Percentiles rank a stretch among this genome's conserved stretches.
Evolutionary conservation across 1,140 invertebrate species (phyloP).

Genomic region (Drosophila seguyi): DNA sequence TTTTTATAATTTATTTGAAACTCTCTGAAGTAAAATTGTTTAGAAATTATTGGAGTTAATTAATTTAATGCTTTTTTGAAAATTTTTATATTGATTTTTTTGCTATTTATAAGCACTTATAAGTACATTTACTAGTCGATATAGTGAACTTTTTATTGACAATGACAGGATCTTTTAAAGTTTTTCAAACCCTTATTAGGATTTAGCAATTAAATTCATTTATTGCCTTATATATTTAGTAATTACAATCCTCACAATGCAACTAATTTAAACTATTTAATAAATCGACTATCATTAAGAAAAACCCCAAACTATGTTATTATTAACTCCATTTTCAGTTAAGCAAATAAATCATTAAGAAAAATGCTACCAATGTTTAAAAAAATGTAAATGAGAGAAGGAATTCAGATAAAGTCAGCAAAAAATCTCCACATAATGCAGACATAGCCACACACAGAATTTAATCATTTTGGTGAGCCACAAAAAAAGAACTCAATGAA

Average conservation of each 20-base stretch:
- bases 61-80: no score
- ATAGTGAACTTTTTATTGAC: not conserved
- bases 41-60: not conserved
- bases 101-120: no score
- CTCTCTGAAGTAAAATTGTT: not conserved
- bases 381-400: not conserved
- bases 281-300: not conserved
- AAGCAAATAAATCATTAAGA: not conserved
- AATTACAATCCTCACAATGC: not conserved
- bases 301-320: not conserved
- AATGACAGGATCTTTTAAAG: not conserved
- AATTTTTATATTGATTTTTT: no score
- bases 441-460: constrained; percentile 26
- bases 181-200: not conserved
- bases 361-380: not conserved
- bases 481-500: constrained; percentile 16
- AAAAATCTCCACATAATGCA: constrained; percentile 17
- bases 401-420: not conserved
- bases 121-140: not conserved
- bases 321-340: not conserved
- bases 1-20: not conserved
- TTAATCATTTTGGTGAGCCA: constrained; percentile 34
- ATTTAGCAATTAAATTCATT: not conserved
- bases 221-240: no score
- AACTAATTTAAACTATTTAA: not conserved